Evolutionary conservation across 2,888 invertebrate species (phyloP).

Genomic region (Lordiphosa andalusiaca): DNA sequence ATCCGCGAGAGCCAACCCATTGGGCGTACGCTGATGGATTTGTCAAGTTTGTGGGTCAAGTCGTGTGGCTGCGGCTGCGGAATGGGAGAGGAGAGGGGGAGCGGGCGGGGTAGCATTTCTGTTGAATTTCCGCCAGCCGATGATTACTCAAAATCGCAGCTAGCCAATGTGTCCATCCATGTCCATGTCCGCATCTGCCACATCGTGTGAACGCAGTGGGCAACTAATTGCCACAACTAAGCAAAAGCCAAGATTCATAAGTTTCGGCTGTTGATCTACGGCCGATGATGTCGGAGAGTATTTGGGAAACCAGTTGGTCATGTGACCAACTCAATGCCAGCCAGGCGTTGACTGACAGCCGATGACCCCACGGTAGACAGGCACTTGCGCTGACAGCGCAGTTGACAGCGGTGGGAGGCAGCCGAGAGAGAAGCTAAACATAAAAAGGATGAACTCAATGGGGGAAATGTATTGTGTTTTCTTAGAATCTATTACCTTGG

Average conservation of each 20-base stretch:
- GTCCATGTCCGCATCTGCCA: slow-evolving; percentile 29
- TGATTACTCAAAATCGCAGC: slow-evolving; percentile 74
- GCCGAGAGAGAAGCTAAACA: too few relatives aligned
- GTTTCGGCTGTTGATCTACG: not conserved
- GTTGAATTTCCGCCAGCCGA: slow-evolving; percentile 61
- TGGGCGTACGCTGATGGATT: slow-evolving; percentile 66
- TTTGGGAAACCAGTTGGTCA: slow-evolving; percentile 20
- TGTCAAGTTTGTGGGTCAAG: slow-evolving; percentile 73
- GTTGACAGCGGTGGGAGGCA: slow-evolving; percentile 6
- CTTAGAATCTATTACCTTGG: too few relatives aligned
- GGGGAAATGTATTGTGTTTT: too few relatives aligned
- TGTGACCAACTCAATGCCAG: not conserved
- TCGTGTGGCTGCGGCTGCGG: slow-evolving; percentile 1
- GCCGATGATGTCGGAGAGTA: slow-evolving; percentile 15
- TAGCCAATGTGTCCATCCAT: slow-evolving; percentile 28
- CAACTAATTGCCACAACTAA: slow-evolving; percentile 60
- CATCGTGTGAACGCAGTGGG: slow-evolving; percentile 55
- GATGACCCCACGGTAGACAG: slow-evolving; percentile 9
- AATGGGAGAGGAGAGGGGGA: not conserved
- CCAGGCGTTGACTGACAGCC: slow-evolving; percentile 8
- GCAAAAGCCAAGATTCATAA: slow-evolving; percentile 16
- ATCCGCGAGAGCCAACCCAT: slow-evolving; percentile 25
- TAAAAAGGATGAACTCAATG: too few relatives aligned
- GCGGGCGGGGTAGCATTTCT: too few relatives aligned
- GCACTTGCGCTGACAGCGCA: slow-evolving; percentile 8